Percentiles rank a stretch among this genome's conserved stretches.
Evolutionary conservation across 2,113 vertebrate species (phyloP).

Genomic region (Lycaon pictus): DNA sequence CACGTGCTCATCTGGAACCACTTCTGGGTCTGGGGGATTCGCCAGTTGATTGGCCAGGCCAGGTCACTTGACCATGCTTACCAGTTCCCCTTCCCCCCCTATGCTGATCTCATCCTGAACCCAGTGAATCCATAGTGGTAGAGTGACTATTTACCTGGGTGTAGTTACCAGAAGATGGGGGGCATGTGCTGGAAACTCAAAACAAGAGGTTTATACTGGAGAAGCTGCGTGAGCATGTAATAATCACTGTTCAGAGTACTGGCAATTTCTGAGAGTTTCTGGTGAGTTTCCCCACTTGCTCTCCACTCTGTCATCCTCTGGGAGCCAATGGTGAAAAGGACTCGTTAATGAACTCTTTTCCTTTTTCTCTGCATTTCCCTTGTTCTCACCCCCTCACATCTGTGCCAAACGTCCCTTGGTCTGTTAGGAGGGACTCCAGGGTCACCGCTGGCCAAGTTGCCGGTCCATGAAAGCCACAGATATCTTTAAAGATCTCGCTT

Average conservation of each 20-base stretch:
- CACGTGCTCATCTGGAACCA: accelerated
- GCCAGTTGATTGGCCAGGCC: not conserved
- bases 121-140: accelerated
- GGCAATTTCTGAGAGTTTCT: not conserved
- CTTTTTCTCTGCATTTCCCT: not conserved
- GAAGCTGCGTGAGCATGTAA: accelerated
- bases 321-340: too few species aligned
- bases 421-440: slow-evolving; percentile 38
- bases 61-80: not conserved
- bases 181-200: not conserved
- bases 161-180: not conserved
- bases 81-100: not conserved
- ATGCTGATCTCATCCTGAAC: accelerated
- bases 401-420: not conserved
- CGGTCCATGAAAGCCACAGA: not conserved
- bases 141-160: not conserved
- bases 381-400: not conserved
- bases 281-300: not conserved
- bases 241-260: not conserved
- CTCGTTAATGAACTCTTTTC: not conserved
- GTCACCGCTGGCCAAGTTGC: not conserved
- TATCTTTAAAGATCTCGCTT: slow-evolving; percentile 40
- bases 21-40: not conserved
- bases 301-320: not conserved
- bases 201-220: not conserved